Percentiles rank a stretch among this genome's conserved stretches.
Evolutionary conservation across 2,797 vertebrate genomes (phyloP).

Genomic region (Oophaga sylvatica): DNA sequence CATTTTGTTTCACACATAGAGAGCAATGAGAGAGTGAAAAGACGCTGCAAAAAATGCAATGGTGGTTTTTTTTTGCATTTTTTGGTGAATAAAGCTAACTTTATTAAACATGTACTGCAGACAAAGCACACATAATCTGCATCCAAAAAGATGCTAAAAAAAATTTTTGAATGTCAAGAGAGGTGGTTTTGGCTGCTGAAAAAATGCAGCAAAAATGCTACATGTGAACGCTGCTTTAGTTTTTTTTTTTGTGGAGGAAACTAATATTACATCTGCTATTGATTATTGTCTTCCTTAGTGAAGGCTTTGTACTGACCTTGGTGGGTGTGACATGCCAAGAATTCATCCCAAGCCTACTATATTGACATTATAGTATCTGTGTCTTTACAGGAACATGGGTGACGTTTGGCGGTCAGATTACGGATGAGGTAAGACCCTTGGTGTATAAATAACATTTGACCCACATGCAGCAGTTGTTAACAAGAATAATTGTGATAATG

Average conservation of each 20-base stretch:
- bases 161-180: too few species aligned
- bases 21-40: too few species aligned
- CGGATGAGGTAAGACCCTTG: constrained; percentile 88
- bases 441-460: constrained; percentile 41
- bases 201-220: too few species aligned
- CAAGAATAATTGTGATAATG: not conserved
- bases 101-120: too few species aligned
- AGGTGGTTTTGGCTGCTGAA: too few species aligned
- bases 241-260: not conserved
- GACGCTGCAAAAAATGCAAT: too few species aligned
- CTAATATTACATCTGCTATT: not conserved
- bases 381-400: constrained; percentile 91
- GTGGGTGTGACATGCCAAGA: not conserved
- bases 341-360: not conserved
- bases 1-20: too few species aligned
- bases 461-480: constrained; percentile 18
- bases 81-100: too few species aligned
- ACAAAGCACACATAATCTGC: too few species aligned
- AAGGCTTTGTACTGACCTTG: not conserved
- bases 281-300: not conserved
- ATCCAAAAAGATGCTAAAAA: too few species aligned
- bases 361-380: constrained; percentile 44
- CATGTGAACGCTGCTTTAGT: too few species aligned
- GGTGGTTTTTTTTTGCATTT: too few species aligned
- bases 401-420: constrained; percentile 97